Evolutionary conservation across 2,888 invertebrate species (phyloP), one percentile per base, ranked within the genome.

Genomic region (Himalopsyche kuldschensis): DNA sequence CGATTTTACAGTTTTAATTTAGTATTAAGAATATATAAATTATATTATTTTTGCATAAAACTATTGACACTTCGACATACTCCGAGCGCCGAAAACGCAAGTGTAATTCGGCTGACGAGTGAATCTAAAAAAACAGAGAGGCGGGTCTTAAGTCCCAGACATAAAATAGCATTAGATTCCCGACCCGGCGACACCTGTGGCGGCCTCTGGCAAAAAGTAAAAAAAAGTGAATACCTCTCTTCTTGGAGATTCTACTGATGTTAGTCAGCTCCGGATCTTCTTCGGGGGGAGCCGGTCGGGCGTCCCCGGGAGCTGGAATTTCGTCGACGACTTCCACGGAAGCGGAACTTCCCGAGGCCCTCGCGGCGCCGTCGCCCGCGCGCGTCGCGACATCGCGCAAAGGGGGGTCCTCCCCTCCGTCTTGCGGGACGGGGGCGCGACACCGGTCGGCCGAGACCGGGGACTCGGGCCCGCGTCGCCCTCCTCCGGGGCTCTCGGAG

Each of bases 171-270:
- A n/a, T n/a, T n/a, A n/a, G n/a, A n/a, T n/a, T n/a, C n/a, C n/a
- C n/a, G n/a, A n/a, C n/a, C n/a, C n/a, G n/a, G n/a, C n/a, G n/a
- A n/a, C n/a, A n/a, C n/a, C n/a, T n/a, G n/a, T n/a, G n/a, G n/a
- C n/a, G n/a, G n/a, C n/a, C n/a, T n/a, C n/a, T n/a, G n/a, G n/a
- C n/a, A n/a, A n/a, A n/a, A 20, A n/a, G 20, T 24, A 6, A 55
- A 55, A 8, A 55, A 55, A 81, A 63, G 75, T 82, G 31, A 86
- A 89, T 87, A 92, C 92, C 90, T 91, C 90, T 91, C 89, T 89
- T 90, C 90, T 92, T 92, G 88, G 91, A 91, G 90, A 93, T 93
- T 91, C 91, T 92, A 89, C 92, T 92, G 88, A 91, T 91, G 55
- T 91, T 91, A 75, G 91, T 91, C 82, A 92, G 89, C 83, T 91